Evolutionary conservation across 1,140 invertebrate genomes (phyloP).

Genomic region (Temnothorax curvispinosus): DNA sequence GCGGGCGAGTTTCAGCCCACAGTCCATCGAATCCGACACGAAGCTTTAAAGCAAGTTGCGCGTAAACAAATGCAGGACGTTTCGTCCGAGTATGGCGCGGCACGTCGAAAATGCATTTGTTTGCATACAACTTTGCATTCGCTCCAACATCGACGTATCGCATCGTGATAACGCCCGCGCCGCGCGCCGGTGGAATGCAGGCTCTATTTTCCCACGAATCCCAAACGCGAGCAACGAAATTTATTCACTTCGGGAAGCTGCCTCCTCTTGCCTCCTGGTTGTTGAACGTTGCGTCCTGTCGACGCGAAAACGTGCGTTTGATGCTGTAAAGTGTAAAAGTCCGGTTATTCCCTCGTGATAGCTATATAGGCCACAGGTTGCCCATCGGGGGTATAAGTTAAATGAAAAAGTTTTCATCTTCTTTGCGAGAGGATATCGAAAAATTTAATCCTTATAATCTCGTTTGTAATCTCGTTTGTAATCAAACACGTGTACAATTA

Average conservation of each 20-base stretch:
- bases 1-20: not conserved
- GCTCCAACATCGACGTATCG: not conserved
- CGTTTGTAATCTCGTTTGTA: not conserved
- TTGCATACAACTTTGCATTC: slow-evolving; percentile 7
- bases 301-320: not conserved
- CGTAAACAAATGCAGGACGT: slow-evolving; percentile 6
- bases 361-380: not conserved
- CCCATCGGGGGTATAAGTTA: not conserved
- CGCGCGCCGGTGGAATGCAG: not conserved
- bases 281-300: not conserved
- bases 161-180: not conserved
- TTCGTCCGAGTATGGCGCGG: no score
- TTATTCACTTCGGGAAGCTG: not conserved
- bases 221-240: slow-evolving; percentile 2
- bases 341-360: not conserved
- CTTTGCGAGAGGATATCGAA: not conserved
- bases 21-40: not conserved
- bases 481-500: not conserved
- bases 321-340: not conserved
- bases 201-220: not conserved
- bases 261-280: no score
- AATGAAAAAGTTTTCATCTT: not conserved
- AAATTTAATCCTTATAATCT: slow-evolving; percentile 20
- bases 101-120: slow-evolving; percentile 17
- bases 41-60: slow-evolving; percentile 8